Evolutionary conservation across 2,888 invertebrate genomes (phyloP).

Genomic region (Lagria hirta): DNA sequence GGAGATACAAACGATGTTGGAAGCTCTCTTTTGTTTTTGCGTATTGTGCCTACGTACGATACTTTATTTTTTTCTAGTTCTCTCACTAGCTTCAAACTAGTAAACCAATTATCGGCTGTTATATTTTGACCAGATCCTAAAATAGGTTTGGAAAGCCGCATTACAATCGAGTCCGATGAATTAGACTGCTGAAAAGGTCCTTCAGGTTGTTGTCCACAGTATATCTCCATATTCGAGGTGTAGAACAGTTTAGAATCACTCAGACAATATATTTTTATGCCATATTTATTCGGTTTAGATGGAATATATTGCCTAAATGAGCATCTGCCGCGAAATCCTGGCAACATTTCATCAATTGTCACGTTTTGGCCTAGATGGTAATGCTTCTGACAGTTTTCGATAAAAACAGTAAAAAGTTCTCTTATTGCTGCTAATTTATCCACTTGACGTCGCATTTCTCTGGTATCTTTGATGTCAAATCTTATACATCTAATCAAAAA

Average conservation of each 20-base stretch:
- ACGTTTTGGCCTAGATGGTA: constrained; percentile 34
- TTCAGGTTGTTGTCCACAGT: constrained; percentile 36
- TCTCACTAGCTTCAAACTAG: constrained; percentile 23
- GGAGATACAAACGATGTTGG: constrained; percentile 24
- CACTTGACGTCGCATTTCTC: constrained; percentile 5
- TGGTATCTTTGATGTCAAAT: constrained; percentile 31
- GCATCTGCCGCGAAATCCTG: constrained; percentile 38
- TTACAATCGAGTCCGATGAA: constrained; percentile 8
- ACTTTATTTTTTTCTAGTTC: constrained; percentile 22
- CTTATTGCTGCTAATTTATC: constrained; percentile 36
- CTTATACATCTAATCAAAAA: constrained; percentile 32
- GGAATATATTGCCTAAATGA: constrained; percentile 42
- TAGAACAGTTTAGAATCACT: constrained; percentile 38
- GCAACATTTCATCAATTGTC: constrained; percentile 38
- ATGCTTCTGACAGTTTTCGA: constrained; percentile 34
- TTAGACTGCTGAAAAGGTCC: constrained; percentile 26
- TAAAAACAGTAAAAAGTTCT: constrained; percentile 38
- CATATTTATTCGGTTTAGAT: constrained; percentile 36
- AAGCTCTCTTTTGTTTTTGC: constrained; percentile 26
- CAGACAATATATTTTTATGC: constrained; percentile 39
- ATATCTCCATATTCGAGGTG: constrained; percentile 37
- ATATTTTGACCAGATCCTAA: constrained; percentile 36
- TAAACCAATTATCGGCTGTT: constrained; percentile 41
- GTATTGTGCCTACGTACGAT: constrained; percentile 23
- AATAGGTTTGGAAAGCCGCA: constrained; percentile 28